Evolutionary conservation across 2,888 invertebrate species (phyloP), one percentile per base, ranked within the genome.

Genomic region (Noctua fimbriata): DNA sequence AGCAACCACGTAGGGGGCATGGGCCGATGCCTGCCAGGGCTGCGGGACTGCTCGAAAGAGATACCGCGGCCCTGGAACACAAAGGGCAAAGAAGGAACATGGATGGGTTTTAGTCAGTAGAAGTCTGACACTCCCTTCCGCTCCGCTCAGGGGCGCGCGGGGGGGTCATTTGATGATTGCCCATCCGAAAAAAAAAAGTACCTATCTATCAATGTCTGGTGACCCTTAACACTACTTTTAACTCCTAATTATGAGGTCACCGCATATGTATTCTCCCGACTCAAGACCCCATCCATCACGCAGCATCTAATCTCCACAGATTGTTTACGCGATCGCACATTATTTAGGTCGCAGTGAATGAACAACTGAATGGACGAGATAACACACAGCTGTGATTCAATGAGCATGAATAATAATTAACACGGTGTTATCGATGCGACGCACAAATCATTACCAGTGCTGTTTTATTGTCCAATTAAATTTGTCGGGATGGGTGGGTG

Each of bases 381-480:
- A 78, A 78, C 85, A 87, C 89, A 90, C 87, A 90, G 89, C 87
- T 92, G 92, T 92, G 94, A 95, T 95, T 96, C 95, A 95, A 96
- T 96, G 94, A 95, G 89, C 92, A 89, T 87, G 89, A 91, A 92
- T 94, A 94, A 94, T 95, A 95, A 95, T 95, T 95, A 95, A 92
- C 86, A 86, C 78, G 70, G 78, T 83, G 88, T 90, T 94, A 94
- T 94, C 93, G 87, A 91, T 89, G 71, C 73, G 83, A 84, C 90
- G 91, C 94, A 94, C 94, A 94, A 95, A 94, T 95, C 93, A 94
- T 92, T 90, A 89, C 85, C 84, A 87, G 89, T 84, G 90, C 90
- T 91, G 91, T 92, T 94, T 94, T 94, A 94, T 93, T 92, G 93
- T 92, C 93, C 94, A 95, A 94, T 95, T 95, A 95, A 92, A 91